Conservation (phyloP, 2,797 vertebrate genomes). For the Scomberomorus guttatus region DNA sequence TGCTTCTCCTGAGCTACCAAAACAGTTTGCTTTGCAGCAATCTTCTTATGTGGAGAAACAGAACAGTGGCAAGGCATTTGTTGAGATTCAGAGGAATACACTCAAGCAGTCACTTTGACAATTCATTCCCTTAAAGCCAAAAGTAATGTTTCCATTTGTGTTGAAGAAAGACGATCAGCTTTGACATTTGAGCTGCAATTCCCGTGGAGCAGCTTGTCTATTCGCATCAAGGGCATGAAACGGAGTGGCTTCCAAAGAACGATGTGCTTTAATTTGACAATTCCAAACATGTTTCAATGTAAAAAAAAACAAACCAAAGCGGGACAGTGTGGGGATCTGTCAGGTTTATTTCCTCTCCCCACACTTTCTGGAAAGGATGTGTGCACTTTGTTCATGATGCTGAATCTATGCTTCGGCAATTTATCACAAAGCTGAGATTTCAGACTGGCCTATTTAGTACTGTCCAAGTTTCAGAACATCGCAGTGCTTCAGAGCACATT, state of each 20-base stretch:
- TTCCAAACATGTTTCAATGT: slow-evolving; percentile 52
- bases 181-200: slow-evolving; percentile 73
- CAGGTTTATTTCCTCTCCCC: slow-evolving; percentile 50
- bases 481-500: slow-evolving; percentile 26
- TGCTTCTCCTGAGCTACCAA: slow-evolving; percentile 45
- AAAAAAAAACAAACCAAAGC: slow-evolving; percentile 40
- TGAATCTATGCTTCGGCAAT: slow-evolving; percentile 20
- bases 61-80: slow-evolving; percentile 54
- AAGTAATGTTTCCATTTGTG: slow-evolving; percentile 74
- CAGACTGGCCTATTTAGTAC: slow-evolving; percentile 42
- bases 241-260: slow-evolving; percentile 60
- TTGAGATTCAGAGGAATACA: slow-evolving; percentile 61
- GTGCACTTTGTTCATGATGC: slow-evolving; percentile 27
- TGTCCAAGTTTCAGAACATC: slow-evolving; percentile 30
- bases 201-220: slow-evolving; percentile 71
- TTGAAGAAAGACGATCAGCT: slow-evolving; percentile 63
- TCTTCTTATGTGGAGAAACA: slow-evolving; percentile 42
- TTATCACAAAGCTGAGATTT: slow-evolving; percentile 45
- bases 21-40: slow-evolving; percentile 59
- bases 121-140: slow-evolving; percentile 70
- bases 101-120: slow-evolving; percentile 68
- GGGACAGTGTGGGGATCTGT: slow-evolving; percentile 39
- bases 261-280: slow-evolving; percentile 69
- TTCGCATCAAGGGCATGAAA: slow-evolving; percentile 63
- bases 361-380: slow-evolving; percentile 32